Conservation (phyloP, 2,797 vertebrate species). For the Mycteria americana region DNA sequence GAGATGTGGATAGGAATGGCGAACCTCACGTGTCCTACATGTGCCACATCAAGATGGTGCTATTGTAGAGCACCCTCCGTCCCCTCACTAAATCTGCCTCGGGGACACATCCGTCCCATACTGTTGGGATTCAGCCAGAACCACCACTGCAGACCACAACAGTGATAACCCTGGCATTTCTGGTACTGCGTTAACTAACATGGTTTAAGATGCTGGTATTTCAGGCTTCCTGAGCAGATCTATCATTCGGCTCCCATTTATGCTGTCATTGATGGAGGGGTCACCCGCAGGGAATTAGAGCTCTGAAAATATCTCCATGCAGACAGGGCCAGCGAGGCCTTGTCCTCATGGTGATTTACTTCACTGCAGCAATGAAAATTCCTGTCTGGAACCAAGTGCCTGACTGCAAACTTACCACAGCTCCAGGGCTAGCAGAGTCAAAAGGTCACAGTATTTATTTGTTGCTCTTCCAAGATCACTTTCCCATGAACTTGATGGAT, state of each 20-base stretch:
- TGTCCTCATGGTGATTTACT: conserved; percentile 51
- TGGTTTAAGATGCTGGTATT: neutral
- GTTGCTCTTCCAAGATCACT: conserved; percentile 61
- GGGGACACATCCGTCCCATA: neutral
- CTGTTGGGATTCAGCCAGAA: neutral
- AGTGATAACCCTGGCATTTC: neutral
- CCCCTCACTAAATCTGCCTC: neutral
- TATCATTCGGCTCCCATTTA: neutral
- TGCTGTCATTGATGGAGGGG: neutral
- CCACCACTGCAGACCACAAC: neutral
- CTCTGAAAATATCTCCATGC: neutral
- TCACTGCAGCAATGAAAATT: conserved; percentile 52
- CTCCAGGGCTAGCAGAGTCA: conserved; percentile 49
- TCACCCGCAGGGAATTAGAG: neutral
- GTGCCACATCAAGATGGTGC: neutral
- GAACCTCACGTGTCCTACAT: neutral
- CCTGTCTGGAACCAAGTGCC: conserved; percentile 57
- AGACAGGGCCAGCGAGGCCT: neutral
- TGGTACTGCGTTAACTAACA: neutral
- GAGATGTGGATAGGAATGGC: neutral
- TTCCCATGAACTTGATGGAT: conserved; percentile 70
- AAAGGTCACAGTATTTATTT: conserved; percentile 68
- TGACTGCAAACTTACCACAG: conserved; percentile 60
- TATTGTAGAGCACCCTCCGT: neutral
- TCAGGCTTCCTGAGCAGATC: neutral